Conservation (phyloP, 2,797 vertebrate species). For the Pangasius macronema region DNA sequence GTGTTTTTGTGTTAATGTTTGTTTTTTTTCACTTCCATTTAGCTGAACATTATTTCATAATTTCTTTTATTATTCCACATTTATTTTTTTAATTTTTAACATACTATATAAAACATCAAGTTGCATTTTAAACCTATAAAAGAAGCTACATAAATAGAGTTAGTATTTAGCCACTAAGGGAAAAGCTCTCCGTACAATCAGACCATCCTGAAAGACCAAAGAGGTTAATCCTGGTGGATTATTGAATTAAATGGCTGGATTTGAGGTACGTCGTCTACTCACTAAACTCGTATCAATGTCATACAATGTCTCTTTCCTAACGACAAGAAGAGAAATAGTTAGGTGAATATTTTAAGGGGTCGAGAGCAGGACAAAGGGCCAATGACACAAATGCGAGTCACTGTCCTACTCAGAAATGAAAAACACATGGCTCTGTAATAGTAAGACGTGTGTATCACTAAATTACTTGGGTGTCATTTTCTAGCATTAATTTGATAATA, state of each 20-base stretch:
- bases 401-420: not conserved
- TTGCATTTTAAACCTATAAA: not conserved
- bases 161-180: not conserved
- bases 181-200: not conserved
- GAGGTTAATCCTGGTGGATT: not conserved
- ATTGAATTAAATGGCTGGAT: not conserved
- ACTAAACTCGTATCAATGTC: too few relatives aligned
- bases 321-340: too few relatives aligned
- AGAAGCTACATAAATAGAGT: not conserved
- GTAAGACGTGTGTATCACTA: not conserved
- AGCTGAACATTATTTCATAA: not conserved
- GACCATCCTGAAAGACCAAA: not conserved
- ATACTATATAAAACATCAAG: not conserved
- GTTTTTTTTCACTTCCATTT: not conserved
- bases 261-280: too few relatives aligned
- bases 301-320: too few relatives aligned
- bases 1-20: not conserved
- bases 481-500: too few relatives aligned
- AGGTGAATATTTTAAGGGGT: not conserved
- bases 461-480: not conserved
- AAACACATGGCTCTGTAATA: not conserved
- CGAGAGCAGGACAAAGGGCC: not conserved
- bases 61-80: not conserved
- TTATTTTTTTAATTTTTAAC: not conserved
- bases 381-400: not conserved